A percentile compares a stretch with the other conserved stretches of the same genome.
phyloP scores from a whole-genome alignment of 2,888 invertebrate genomes.

The Meta bourneti region DNA sequence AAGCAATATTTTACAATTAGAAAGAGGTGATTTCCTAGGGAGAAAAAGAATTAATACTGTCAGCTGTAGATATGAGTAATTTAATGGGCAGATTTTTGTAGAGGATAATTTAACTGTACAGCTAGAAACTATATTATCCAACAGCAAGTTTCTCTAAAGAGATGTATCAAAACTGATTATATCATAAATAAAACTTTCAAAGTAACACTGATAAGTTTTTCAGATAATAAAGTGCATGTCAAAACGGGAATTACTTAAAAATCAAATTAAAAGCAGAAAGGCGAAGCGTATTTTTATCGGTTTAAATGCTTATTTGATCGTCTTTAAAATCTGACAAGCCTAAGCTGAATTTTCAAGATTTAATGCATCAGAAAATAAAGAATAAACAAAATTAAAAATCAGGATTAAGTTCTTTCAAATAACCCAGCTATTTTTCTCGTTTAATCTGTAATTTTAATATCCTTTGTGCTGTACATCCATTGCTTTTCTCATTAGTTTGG shows the following conservation, averaged over 20 bases:
- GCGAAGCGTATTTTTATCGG: background rate
- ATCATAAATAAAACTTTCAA: too few species aligned
- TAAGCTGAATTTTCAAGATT: background rate
- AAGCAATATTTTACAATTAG: too few species aligned
- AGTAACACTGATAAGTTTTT: background rate
- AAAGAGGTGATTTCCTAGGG: too few species aligned
- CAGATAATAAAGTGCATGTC: background rate
- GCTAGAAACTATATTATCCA: too few species aligned
- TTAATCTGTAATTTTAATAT: conserved; percentile 55
- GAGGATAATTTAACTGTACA: too few species aligned
- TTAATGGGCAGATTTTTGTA: too few species aligned
- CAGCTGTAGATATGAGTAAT: too few species aligned
- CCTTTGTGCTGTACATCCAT: conserved; percentile 34
- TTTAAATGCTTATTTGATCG: background rate
- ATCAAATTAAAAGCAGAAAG: background rate
- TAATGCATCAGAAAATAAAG: background rate
- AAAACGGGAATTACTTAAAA: background rate
- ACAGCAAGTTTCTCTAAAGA: too few species aligned
- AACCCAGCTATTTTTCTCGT: conserved; percentile 8
- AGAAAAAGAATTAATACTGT: too few species aligned
- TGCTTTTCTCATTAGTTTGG: conserved; percentile 31
- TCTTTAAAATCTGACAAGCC: conserved; percentile 5
- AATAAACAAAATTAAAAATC: background rate
- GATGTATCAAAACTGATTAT: too few species aligned
- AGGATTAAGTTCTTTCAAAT: conserved; percentile 1